A percentile compares a stretch with the other conserved stretches of the same genome.
Evolutionary conservation across 2,888 invertebrate genomes (phyloP).

Genomic region (Hypomecis punctinalis): DNA sequence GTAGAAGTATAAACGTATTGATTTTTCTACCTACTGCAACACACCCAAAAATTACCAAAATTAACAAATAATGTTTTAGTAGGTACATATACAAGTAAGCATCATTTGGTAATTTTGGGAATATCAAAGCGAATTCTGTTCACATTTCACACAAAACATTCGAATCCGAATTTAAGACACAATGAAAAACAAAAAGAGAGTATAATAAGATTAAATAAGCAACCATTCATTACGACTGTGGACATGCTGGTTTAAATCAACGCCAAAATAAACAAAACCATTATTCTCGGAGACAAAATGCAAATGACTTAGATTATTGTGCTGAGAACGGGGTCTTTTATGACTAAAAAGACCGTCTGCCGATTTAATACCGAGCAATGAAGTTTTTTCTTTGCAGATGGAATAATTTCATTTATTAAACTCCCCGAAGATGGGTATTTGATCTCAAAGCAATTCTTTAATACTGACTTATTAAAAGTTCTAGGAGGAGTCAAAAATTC

Average conservation of each 20-base stretch:
- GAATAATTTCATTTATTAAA: slow-evolving; percentile 26
- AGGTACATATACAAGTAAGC: no score
- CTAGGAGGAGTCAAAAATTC: slow-evolving; percentile 4
- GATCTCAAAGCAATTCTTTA: slow-evolving; percentile 17
- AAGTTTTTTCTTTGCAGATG: slow-evolving; percentile 18
- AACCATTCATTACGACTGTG: slow-evolving; percentile 9
- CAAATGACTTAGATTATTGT: slow-evolving; percentile 28
- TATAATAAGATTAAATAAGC: background rate
- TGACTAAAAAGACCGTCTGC: slow-evolving; percentile 14
- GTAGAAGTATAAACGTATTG: no score
- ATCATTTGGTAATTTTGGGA: no score
- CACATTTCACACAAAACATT: background rate
- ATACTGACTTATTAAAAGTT: slow-evolving; percentile 18
- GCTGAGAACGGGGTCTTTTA: slow-evolving; percentile 24
- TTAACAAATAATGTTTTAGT: no score
- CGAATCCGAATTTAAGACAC: no score
- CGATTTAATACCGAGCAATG: slow-evolving; percentile 19
- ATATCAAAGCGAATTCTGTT: no score
- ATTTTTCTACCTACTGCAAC: no score
- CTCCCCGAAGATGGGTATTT: slow-evolving; percentile 15
- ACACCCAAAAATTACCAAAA: no score
- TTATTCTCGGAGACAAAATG: slow-evolving; percentile 27
- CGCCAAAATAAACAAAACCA: slow-evolving; percentile 23
- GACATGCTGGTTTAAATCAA: slow-evolving; percentile 14
- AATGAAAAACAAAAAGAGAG: background rate